These are phyloP conservation scores for Philopotamus ludificatus DNA, from an alignment of 1,140 invertebrate genomes.

Conservation along the genomic window DNA sequence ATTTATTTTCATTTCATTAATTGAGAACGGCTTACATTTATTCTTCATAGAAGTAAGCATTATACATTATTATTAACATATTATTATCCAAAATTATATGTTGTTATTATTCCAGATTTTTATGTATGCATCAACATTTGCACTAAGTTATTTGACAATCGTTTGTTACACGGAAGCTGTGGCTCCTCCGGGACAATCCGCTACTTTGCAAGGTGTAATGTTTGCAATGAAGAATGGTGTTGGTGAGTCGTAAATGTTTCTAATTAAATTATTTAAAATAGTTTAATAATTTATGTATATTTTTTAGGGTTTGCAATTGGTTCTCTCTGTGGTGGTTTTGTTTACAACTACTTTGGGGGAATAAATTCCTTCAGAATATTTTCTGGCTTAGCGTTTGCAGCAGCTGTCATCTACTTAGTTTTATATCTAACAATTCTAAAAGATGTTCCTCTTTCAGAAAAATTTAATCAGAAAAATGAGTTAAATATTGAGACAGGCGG, in stretches of 20 bases:
- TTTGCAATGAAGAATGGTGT: constrained; percentile 80
- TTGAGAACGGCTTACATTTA: constrained; percentile 72
- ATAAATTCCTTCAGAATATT: constrained; percentile 20
- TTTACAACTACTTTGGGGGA: constrained; percentile 30
- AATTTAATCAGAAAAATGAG: neutral
- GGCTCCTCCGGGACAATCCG: constrained; percentile 73
- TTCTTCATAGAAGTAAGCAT: constrained; percentile 62
- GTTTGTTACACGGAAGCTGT: constrained; percentile 73
- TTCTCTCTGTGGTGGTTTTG: constrained; percentile 27
- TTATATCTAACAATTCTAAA: neutral
- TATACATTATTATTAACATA: no score
- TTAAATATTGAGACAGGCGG: neutral
- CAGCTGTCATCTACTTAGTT: constrained; percentile 17
- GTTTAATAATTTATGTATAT: neutral
- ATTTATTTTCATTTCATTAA: constrained; percentile 66
- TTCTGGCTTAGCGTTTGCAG: constrained; percentile 7
- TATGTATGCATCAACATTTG: constrained; percentile 78
- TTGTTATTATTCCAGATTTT: constrained; percentile 35
- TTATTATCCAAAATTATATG: no score
- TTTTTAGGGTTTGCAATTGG: constrained; percentile 35
- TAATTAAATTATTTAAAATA: neutral
- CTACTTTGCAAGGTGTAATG: constrained; percentile 77
- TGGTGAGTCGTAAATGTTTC: constrained; percentile 54
- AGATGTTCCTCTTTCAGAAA: neutral
- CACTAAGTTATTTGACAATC: constrained; percentile 74